Base-by-base conservation (phyloP, 2,888 invertebrate genomes). In the Deladenus siricidicola region DNA sequence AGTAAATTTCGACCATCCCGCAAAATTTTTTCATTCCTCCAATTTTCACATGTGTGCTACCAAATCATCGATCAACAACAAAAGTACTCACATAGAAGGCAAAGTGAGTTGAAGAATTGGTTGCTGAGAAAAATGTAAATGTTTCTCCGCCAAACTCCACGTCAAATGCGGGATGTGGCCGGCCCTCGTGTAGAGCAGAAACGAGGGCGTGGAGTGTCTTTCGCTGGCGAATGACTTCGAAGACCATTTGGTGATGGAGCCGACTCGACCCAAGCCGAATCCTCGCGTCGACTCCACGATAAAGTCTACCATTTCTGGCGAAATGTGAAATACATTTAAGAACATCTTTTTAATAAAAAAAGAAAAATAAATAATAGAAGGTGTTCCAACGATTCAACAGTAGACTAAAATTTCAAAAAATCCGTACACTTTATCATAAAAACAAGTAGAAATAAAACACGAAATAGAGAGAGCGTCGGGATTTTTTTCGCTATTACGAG, bases 111-210 rank as follows among this genome's bases (percentile, higher is more conserved):
- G 75, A 55, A 67, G 71, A 49, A 75, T 71, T 10, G 69, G 73
- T 10, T 59, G 60, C 44, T 75, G 75, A 6, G 48, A 49, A 10
- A 69, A 56, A 39, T 62, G 54, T 23, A 76, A 39, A 44, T 68
- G 65, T 45, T 66, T 70, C 1, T 52, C 50, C 17, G 34, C 69
- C 6, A 70, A 68, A 45, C 72, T 71, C 73, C 75, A 75, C 17
- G 74, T 73, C 6, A 76, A 45, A 62, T 76, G 75, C 0, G 76
- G 76, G 51, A 76, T 66, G 58, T 76, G 75, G 0, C 76, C 76
- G 47, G 64, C 70, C 39, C 73, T 62, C 6, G 73, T 66, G 52
- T 76, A 76, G 21, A 72, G 61, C 65, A 73, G 54, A 42, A 56
- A 74, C 6, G 39, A 34, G 6, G 39, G 39, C 14, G 39, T 34